Evolutionary conservation across 2,113 vertebrate genomes (phyloP).

Genomic region (Spermophilus dauricus): DNA sequence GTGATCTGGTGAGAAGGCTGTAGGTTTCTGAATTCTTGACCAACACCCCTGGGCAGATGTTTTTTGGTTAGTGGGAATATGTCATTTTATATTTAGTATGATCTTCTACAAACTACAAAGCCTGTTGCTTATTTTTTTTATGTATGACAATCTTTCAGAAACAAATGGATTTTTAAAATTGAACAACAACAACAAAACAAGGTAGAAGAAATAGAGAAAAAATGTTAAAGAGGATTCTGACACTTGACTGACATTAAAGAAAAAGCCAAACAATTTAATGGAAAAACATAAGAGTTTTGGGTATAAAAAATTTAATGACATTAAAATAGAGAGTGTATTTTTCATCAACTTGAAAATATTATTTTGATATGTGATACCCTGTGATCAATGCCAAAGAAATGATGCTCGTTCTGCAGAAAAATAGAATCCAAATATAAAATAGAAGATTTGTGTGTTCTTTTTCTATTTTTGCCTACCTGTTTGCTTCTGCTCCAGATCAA

Average conservation of each 20-base stretch:
- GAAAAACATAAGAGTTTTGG: not conserved
- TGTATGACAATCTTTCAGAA: not conserved
- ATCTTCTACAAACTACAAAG: slow-evolving; percentile 32
- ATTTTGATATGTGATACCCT: not conserved
- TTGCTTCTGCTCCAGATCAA: not conserved
- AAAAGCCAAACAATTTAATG: slow-evolving; percentile 6
- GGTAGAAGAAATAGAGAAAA: not conserved
- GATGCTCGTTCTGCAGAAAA: slow-evolving; percentile 36
- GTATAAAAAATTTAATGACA: not conserved
- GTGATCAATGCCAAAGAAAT: not conserved
- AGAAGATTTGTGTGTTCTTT: not conserved
- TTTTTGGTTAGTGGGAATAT: not conserved
- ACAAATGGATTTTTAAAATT: slow-evolving; percentile 8
- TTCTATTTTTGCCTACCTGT: not conserved
- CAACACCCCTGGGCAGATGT: not conserved
- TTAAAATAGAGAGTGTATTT: not conserved
- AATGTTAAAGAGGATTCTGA: slow-evolving; percentile 1
- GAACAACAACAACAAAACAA: not conserved
- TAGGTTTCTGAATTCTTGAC: not conserved
- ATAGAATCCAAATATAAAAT: slow-evolving; percentile 38
- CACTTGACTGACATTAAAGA: not conserved
- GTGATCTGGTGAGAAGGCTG: not conserved
- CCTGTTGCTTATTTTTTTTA: not conserved
- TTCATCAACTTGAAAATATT: slow-evolving; percentile 36
- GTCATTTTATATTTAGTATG: not conserved